phyloP scores from a whole-genome alignment of 2,113 vertebrate species.

The Fregata magnificens region DNA sequence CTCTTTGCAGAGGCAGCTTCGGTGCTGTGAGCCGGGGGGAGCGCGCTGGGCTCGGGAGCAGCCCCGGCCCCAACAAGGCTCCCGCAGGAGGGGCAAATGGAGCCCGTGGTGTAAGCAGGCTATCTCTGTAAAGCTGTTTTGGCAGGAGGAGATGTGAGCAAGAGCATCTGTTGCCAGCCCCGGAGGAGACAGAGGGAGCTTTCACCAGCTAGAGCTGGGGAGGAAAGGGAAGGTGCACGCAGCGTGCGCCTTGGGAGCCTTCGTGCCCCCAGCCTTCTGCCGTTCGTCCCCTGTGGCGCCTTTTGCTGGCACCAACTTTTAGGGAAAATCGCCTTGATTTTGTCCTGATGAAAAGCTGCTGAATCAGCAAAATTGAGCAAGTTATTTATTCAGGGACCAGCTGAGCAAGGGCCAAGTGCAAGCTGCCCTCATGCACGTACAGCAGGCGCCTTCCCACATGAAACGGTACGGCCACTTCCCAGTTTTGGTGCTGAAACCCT shows the following conservation, averaged over 20 bases:
- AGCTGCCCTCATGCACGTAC: background rate
- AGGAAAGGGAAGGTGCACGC: background rate
- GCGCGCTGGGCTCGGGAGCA: rapidly evolving
- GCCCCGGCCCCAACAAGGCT: background rate
- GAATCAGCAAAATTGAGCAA: background rate
- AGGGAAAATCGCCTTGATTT: background rate
- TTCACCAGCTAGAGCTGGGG: background rate
- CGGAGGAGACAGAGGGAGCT: background rate
- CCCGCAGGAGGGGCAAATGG: background rate
- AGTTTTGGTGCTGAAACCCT: background rate
- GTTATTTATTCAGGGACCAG: background rate
- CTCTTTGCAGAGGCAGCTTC: background rate
- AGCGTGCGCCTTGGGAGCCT: background rate
- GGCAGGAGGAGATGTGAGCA: background rate
- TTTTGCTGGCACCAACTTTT: background rate
- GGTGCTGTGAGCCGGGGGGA: background rate
- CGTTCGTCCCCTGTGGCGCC: rapidly evolving
- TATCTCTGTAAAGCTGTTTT: background rate
- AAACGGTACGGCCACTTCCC: rapidly evolving
- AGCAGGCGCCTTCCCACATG: background rate
- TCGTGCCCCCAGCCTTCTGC: background rate
- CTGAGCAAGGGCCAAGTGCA: background rate
- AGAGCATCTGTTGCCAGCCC: background rate
- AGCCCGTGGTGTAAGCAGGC: background rate
- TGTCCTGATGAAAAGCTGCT: background rate